Evolutionary conservation across 2,113 vertebrate species (phyloP), one percentile per base, ranked within the genome.

Genomic region (Periophthalmus modestus): DNA sequence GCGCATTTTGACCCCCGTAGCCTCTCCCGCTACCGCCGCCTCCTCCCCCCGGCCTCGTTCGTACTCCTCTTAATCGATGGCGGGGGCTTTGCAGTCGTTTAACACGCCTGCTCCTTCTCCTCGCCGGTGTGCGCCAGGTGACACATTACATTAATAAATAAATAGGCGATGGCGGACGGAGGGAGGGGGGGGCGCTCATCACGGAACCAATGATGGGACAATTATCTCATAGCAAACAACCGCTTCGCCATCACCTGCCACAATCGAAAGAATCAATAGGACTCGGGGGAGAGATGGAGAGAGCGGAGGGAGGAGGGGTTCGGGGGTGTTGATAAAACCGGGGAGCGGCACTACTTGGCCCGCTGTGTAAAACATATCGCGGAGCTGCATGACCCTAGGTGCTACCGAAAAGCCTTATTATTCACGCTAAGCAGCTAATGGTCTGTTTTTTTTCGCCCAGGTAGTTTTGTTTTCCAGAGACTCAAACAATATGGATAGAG

Each of bases 221-320:
- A 92, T 93, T 91, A 93, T 90, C 88, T 85, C 85, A 86, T 72
- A 68, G 89, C 86, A 91, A 92, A 90, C 83, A 91, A 82, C 39
- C 67, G 69, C 84, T 80, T 77, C 68, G 77, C 81, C 77, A 82
- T 90, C 79, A 75, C 85, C 81, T 85, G 82, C 83, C 74, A 69
- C 75, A 71, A 84, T 91, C 87, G 58, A 90, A 91, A 75, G 34
- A 85, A 93, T 94, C 90, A 79, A 92, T 91, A 86, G 65, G 55
- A 75, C 83, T 85, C 13, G 46, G 68, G 71, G 77, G 34, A 23
- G 61, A 84, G 71, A 65, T 67, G 76, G 75, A 57, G 77, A 57
- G 63, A 43, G 19, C 9, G 34, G 63, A 66, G 55, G 18, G 48
- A 11, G 47, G 15, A 10, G 18, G 34, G 24, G 2, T 18, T 61